Percentiles rank a stretch among this genome's conserved stretches.
Evolutionary conservation across 2,113 vertebrate genomes (phyloP).

Genomic region (Trogon surrucura): DNA sequence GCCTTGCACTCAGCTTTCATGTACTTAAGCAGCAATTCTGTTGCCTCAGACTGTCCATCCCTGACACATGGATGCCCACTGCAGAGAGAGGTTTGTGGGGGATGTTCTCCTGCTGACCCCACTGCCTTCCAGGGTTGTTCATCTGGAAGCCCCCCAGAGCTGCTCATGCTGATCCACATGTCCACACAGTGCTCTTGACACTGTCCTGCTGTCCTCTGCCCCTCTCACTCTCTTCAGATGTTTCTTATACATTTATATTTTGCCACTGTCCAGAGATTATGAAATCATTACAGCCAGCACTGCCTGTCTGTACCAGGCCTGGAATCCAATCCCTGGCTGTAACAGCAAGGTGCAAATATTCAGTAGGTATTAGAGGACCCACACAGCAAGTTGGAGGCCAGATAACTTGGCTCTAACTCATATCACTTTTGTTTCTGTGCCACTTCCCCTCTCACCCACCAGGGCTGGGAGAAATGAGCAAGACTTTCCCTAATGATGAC

Average conservation of each 20-base stretch:
- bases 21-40: background rate
- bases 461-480: background rate
- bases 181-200: background rate
- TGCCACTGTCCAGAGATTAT: background rate
- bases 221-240: background rate
- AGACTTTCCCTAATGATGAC: background rate
- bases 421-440: background rate
- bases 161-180: fast-evolving
- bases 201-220: background rate
- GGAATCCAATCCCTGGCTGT: background rate
- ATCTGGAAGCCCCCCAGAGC: background rate
- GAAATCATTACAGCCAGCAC: background rate
- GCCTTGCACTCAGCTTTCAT: background rate
- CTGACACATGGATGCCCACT: background rate
- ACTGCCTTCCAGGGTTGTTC: background rate
- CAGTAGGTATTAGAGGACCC: background rate
- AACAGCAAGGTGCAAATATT: background rate
- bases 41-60: background rate
- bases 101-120: background rate
- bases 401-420: background rate
- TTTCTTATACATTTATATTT: background rate
- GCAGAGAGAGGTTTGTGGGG: background rate
- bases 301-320: background rate
- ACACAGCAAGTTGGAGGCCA: background rate
- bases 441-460: fast-evolving